Conservation (phyloP, 1,140 invertebrate species). For the Diploscapter pachys region DNA sequence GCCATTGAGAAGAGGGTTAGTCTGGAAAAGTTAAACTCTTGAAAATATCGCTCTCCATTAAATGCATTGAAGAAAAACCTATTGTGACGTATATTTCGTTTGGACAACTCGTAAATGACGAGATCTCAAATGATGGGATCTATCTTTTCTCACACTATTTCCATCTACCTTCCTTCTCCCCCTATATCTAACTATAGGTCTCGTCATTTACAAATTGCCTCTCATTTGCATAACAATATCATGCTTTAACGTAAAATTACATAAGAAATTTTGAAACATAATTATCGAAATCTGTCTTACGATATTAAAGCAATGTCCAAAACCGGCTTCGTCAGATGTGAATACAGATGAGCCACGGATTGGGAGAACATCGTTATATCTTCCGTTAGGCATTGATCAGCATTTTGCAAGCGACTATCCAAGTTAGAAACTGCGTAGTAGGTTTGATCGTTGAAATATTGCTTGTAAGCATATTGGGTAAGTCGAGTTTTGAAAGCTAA, state of each 20-base stretch:
- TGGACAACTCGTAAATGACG: too few relatives aligned
- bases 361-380: conserved; percentile 78
- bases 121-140: too few relatives aligned
- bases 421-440: conserved; percentile 87
- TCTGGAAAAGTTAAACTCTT: conserved; percentile 1
- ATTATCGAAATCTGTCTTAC: conserved; percentile 62
- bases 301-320: conserved; percentile 76
- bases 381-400: conserved; percentile 94
- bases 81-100: too few relatives aligned
- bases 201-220: too few relatives aligned
- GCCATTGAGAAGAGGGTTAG: conserved; percentile 39
- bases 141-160: too few relatives aligned
- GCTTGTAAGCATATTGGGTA: conserved; percentile 83
- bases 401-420: conserved; percentile 86
- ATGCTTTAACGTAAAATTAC: too few relatives aligned
- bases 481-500: conserved; percentile 83
- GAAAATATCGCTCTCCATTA: too few relatives aligned
- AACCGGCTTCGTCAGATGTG: conserved; percentile 90
- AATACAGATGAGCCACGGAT: conserved; percentile 90
- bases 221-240: too few relatives aligned
- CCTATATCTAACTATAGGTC: too few relatives aligned
- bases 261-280: too few relatives aligned
- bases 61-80: too few relatives aligned
- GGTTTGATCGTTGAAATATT: conserved; percentile 81
- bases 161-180: too few relatives aligned